Percentiles rank a stretch among this genome's conserved stretches.
Conservation (phyloP, 2,888 invertebrate species). For the Tanypteryx hageni region DNA sequence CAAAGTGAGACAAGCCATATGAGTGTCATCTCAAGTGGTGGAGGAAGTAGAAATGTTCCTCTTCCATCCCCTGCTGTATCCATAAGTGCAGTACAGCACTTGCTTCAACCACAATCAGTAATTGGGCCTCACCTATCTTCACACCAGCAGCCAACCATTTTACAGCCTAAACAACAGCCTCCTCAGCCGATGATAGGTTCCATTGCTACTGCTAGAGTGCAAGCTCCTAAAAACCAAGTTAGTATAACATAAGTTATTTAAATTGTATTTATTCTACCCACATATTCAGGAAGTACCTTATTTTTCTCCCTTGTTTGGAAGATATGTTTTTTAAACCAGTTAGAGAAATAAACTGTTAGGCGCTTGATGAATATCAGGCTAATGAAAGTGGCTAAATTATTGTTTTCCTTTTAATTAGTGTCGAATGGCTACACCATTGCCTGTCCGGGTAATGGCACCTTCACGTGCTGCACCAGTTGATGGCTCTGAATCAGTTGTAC, state of each 20-base stretch:
- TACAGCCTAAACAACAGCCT: constrained; percentile 33
- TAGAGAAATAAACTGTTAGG: no score
- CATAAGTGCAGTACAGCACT: constrained; percentile 25
- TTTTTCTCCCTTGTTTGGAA: no score
- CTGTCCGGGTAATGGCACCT: constrained; percentile 39
- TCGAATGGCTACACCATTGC: constrained; percentile 55
- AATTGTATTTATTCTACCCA: no score
- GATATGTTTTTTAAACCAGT: no score
- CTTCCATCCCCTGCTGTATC: constrained; percentile 20
- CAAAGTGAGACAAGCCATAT: constrained; percentile 40
- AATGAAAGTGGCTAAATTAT: background rate
- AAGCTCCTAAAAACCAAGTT: constrained; percentile 53
- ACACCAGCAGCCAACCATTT: constrained; percentile 8
- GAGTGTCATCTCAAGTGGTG: constrained; percentile 45
- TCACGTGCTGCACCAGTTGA: constrained; percentile 14
- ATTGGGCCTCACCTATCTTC: background rate
- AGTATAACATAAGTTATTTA: background rate
- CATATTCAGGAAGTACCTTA: no score
- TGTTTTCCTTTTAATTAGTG: constrained; percentile 1
- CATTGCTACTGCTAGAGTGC: constrained; percentile 40
- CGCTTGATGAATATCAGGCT: background rate
- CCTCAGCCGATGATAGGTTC: constrained; percentile 51
- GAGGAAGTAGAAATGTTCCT: constrained; percentile 19
- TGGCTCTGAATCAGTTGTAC: constrained; percentile 19
- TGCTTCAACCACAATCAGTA: background rate